Conservation (phyloP, 2,113 vertebrate genomes). For the Gymnogyps californianus region DNA sequence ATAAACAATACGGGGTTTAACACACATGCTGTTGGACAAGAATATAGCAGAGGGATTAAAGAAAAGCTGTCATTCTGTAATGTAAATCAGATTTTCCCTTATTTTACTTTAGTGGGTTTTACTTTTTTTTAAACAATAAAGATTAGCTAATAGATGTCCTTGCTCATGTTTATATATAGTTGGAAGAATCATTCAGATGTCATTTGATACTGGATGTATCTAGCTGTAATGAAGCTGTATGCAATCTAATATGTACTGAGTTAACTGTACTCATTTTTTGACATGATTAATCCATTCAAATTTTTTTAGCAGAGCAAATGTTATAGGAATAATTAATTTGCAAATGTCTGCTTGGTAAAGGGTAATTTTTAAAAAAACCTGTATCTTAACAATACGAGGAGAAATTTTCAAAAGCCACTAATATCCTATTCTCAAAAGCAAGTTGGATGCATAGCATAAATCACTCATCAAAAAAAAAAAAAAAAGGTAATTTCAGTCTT, state of each 20-base stretch:
- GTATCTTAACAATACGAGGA: background rate
- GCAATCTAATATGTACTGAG: background rate
- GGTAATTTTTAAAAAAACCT: background rate
- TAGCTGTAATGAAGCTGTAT: background rate
- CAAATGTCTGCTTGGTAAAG: background rate
- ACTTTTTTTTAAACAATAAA: background rate
- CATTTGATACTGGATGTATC: background rate
- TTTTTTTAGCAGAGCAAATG: background rate
- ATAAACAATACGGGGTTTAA: background rate
- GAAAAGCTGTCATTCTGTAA: background rate
- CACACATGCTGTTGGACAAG: background rate
- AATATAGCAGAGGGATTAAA: background rate
- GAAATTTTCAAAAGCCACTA: background rate
- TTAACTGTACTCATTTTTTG: background rate
- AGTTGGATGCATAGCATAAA: background rate
- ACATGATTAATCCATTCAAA: background rate
- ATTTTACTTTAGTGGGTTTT: background rate
- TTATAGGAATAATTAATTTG: background rate
- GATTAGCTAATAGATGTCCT: background rate
- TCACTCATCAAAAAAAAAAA: background rate
- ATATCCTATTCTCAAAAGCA: background rate
- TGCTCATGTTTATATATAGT: background rate
- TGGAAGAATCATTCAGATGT: background rate
- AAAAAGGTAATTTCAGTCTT: background rate
- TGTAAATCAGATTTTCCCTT: background rate